Percentiles rank a stretch among this genome's conserved stretches.
Conservation (phyloP, 2,113 vertebrate species). For the Chaetodon auriga region DNA sequence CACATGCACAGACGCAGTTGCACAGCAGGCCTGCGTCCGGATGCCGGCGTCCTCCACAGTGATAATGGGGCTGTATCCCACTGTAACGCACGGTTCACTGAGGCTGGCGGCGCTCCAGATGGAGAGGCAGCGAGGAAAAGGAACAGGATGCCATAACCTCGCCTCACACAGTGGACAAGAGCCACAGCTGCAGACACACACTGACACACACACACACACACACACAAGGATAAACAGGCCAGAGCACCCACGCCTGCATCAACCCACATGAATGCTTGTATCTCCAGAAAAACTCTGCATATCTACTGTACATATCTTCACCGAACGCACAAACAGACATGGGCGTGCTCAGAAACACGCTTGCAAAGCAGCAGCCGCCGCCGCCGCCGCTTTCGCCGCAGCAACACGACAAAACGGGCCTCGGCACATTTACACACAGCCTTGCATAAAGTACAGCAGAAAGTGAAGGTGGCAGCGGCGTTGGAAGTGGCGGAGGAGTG, state of each 20-base stretch:
- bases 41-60: slow-evolving; percentile 61
- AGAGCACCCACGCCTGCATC: slow-evolving; percentile 53
- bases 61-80: slow-evolving; percentile 65
- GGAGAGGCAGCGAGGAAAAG: slow-evolving; percentile 72
- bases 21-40: slow-evolving; percentile 50
- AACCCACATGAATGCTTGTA: slow-evolving; percentile 57
- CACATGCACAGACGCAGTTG: slow-evolving; percentile 6
- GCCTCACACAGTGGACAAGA: slow-evolving; percentile 65
- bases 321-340: background rate
- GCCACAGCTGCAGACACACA: slow-evolving; percentile 71
- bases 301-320: background rate
- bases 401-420: background rate
- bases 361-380: background rate
- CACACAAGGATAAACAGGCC: slow-evolving; percentile 41
- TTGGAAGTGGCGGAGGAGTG: slow-evolving; percentile 16
- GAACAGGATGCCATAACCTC: slow-evolving; percentile 79
- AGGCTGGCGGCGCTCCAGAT: slow-evolving; percentile 69
- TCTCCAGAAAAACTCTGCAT: background rate
- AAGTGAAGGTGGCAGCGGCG: slow-evolving; percentile 25
- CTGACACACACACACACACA: slow-evolving; percentile 46
- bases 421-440: background rate
- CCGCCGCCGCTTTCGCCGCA: background rate
- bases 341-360: background rate
- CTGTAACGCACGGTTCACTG: slow-evolving; percentile 71
- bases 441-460: background rate